Evolutionary conservation across 2,113 vertebrate genomes (phyloP), one percentile per base, ranked within the genome.

Genomic region (Dryoscopus gambensis): DNA sequence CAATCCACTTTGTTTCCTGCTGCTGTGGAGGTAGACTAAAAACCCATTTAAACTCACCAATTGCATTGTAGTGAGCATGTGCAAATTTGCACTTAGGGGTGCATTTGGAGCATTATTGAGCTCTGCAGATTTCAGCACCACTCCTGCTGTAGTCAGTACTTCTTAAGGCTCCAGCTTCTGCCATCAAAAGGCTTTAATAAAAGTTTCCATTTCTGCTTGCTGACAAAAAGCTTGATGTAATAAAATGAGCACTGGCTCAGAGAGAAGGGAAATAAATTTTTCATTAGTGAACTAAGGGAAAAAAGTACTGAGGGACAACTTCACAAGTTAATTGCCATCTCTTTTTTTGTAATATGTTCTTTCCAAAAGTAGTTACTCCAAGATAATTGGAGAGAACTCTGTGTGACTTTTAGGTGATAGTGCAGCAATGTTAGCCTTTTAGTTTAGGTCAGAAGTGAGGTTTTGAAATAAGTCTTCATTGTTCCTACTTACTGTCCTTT

Each of bases 251-350:
- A 63, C 62, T 94, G 67, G 60, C 70, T 88, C 86, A 92, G 70
- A 90, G 59, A 96, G 42, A 95, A 90, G n/a, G 60, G n/a, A 95
- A 85, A 90, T 74, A 88, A 53, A 40, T 62, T 65, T 88, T 90
- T 75, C 22, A 40, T 78, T 94, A 90, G 50, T 79, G 37, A 73
- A 39, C 17, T 17, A 91, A 68, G 44, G 57, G 64, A 77, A 65
- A 85, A 84, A 67, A 6, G 3, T 33, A 78, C 23, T 62, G 71
- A 75, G 69, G 46, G 65, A 85, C 42, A 57, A 65, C 82, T 49
- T 78, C 47, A 57, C 55, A 85, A 88, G n/a, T 62, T 80, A 84
- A 68, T 78, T 84, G 50, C 22, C 52, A 78, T 15, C 15, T 39
- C 22, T 67, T 13, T 50, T 87, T 56, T 46, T 46, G 37, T 10